phyloP scores from a whole-genome alignment of 2,888 invertebrate genomes.

The Gnatocerus cornutus region DNA sequence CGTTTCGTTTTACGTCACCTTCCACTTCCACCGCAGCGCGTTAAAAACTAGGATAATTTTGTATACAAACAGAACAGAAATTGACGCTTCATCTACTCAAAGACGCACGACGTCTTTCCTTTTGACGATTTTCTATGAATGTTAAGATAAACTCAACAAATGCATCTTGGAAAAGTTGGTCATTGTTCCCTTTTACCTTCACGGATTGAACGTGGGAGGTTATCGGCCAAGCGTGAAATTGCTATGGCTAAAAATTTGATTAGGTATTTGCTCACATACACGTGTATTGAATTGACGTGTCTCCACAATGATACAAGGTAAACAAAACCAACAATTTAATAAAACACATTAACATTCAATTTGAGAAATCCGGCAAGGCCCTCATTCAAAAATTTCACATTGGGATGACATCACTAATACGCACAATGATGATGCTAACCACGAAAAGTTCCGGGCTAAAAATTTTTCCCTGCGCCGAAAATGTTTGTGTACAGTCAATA shows the following conservation, averaged over 20 bases:
- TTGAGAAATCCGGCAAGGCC: too few relatives aligned
- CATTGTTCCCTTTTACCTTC: constrained; percentile 11
- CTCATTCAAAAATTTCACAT: too few relatives aligned
- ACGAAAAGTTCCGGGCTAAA: too few relatives aligned
- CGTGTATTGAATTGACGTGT: too few relatives aligned
- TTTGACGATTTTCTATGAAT: background rate
- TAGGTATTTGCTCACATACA: too few relatives aligned
- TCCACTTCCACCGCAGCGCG: constrained; percentile 55
- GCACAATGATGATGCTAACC: too few relatives aligned
- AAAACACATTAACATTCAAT: too few relatives aligned
- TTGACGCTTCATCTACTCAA: constrained; percentile 5
- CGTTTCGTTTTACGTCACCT: constrained; percentile 57
- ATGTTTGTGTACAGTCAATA: too few relatives aligned
- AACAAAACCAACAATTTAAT: too few relatives aligned
- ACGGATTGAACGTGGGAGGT: constrained; percentile 14
- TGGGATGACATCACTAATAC: too few relatives aligned
- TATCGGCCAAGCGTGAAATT: constrained; percentile 27
- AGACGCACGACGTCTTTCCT: constrained; percentile 5
- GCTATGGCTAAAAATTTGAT: background rate
- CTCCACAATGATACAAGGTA: too few relatives aligned
- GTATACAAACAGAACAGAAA: constrained; percentile 38
- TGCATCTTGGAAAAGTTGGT: background rate
- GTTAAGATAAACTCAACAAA: background rate
- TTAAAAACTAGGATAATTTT: constrained; percentile 32
- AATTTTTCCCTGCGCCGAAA: too few relatives aligned